These are phyloP conservation scores for Sebastes melanostomus DNA, from an alignment of 2,797 vertebrate species.

Conservation along the genomic window DNA sequence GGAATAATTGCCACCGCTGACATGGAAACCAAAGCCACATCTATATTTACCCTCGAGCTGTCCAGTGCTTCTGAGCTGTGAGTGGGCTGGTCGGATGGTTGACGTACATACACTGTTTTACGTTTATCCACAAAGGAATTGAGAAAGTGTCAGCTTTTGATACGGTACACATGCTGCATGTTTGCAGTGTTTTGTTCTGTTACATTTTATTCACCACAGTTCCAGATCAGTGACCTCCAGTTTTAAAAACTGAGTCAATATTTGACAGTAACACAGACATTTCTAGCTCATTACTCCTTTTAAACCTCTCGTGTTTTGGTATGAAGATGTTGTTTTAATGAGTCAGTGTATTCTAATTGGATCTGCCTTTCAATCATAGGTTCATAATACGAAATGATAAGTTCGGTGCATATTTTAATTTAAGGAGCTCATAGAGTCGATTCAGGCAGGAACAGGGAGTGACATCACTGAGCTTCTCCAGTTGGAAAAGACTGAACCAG, in stretches of 20 bases:
- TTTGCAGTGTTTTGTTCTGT: neutral
- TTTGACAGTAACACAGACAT: neutral
- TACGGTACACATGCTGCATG: neutral
- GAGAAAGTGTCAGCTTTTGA: neutral
- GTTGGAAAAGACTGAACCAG: neutral
- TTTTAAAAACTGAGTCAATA: neutral
- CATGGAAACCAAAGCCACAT: neutral
- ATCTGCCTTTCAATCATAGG: neutral
- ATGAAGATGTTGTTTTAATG: neutral
- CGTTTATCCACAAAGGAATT: neutral
- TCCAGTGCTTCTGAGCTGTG: neutral
- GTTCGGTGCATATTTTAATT: neutral
- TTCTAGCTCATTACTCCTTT: neutral
- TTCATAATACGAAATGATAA: neutral
- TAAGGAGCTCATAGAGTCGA: neutral
- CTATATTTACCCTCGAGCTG: neutral
- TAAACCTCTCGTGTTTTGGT: neutral
- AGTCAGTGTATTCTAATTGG: neutral
- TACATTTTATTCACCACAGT: neutral
- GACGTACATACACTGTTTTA: neutral
- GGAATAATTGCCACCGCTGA: slow-evolving; percentile 3
- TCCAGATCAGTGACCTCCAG: neutral
- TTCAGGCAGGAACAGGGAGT: neutral
- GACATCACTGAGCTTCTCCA: neutral
- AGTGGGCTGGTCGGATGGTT: neutral